Base-by-base conservation (phyloP, 2,113 vertebrate genomes). In the Poicephalus meyeri region DNA sequence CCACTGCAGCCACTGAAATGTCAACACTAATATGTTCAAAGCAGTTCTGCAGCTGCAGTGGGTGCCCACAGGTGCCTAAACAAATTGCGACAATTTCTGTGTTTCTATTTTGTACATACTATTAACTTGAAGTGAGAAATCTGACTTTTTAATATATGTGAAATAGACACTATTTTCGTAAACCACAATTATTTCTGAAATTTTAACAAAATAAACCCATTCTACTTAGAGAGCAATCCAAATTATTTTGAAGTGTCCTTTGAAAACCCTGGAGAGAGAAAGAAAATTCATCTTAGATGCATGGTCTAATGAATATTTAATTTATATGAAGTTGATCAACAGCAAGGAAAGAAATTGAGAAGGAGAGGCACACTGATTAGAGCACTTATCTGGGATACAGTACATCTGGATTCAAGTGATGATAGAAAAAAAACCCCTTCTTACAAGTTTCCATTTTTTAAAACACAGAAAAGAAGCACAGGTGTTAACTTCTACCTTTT, bases 181-280 rank as follows among this genome's bases (percentile, higher is more conserved):
- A 91, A 60, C 12, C 2, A 31, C 11, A 65, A 9, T 58, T 41
- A 93, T 86, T 91, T 88, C 55, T 71, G 76, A 79, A 77, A 52
- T 79, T 91, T 74, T 92, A 74, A 66, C 46, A 60, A 61, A 89
- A 72, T 47, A 78, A 52, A 37, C 6, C 33, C 11, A 52, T 84
- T 90, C 58, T 66, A 68, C 37, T 73, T 84, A 70, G 29, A 92
- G 49, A 86, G 47, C 53, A 93, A 86, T 89, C 5, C 42, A 84
- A 92, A 92, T 94, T 93, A 88, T 93, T 95, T 84, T 96, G n/a
- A 92, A 96, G 65, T 89, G 69, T 64, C 60, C 77, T 84, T 74
- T 74, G 37, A 80, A 58, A 93, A 50, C 53, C 11, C 28, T 70
- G 41, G 24, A 77, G 68, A 93, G 25, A 70, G 47, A 71, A 91